Evolutionary conservation across 2,797 vertebrate genomes (phyloP), one percentile per base, ranked within the genome.

Genomic region (Discoglossus pictus): DNA sequence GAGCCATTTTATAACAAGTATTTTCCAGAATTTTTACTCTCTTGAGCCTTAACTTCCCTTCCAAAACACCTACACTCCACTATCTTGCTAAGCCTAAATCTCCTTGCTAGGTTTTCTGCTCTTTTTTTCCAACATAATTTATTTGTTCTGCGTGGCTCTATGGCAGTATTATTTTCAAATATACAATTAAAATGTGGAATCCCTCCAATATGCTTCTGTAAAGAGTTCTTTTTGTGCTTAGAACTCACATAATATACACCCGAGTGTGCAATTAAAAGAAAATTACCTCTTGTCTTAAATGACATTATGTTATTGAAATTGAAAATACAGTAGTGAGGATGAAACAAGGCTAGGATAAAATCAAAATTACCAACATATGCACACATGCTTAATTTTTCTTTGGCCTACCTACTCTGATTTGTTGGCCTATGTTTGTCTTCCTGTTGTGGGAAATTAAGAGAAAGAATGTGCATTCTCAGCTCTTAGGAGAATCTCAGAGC

Each of bases 401-500:
- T 17, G 31, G 23, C 17, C 51, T 0, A 68, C 77, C 68, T 6
- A 65, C 1, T 68, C 75, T 2, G 21, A 46, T 73, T 77, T 72
- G 62, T 73, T 83, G 72, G 60, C 71, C 66, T 76, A 71, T 81
- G 61, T 50, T 80, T 27, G 60, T 42, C 66, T 80, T 79, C 65
- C 71, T 64, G 70, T 63, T 78, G 34, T 69, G 72, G 13, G 61
- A 48, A 74, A 73, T 62, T 25, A 70, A 61, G 52, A 65, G 72
- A 65, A 74, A 67, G 15, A 67, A 72, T 82, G 74, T 66, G 76
- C 66, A 82, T 75, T 68, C 66, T 79, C 77, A 80, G 62, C 73
- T 79, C 78, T 76, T 82, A 75, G 67, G 73, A 81, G 75, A 60
- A 80, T 78, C 79, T 82, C 56, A 65, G 61, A 71, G 70, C 76